phyloP scores from a whole-genome alignment of 2,797 vertebrate genomes.

The Pseudochirops cupreus region DNA sequence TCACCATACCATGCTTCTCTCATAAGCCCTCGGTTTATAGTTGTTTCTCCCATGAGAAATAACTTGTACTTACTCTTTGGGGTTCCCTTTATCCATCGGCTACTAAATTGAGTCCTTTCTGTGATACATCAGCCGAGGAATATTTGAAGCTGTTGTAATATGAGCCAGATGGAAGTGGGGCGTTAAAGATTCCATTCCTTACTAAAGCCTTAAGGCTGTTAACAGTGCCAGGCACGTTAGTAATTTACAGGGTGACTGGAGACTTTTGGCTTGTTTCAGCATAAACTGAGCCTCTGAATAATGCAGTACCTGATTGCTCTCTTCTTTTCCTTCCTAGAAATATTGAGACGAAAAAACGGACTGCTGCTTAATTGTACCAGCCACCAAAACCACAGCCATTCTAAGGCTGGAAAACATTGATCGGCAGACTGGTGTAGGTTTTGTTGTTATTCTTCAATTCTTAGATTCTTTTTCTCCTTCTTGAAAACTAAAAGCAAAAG shows the following conservation, averaged over 20 bases:
- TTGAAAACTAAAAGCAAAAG: conserved; percentile 2
- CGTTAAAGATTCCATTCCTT: neutral
- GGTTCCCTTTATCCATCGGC: neutral
- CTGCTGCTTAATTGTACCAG: neutral
- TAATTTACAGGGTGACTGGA: neutral
- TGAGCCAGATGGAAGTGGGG: neutral
- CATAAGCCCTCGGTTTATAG: neutral
- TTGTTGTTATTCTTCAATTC: neutral
- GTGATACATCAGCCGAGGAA: neutral
- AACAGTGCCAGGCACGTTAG: neutral
- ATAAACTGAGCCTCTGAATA: neutral
- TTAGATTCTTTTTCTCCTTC: neutral
- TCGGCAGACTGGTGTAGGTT: neutral
- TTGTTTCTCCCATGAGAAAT: neutral
- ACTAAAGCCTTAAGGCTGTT: neutral
- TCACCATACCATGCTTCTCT: neutral
- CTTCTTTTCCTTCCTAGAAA: neutral
- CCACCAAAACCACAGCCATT: neutral
- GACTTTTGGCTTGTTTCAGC: neutral
- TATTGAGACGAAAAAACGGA: neutral
- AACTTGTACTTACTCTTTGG: neutral
- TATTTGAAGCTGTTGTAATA: neutral
- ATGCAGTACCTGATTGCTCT: neutral
- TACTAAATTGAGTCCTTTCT: neutral
- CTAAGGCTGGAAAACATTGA: neutral